Evolutionary conservation across 2,797 vertebrate species (phyloP).

Genomic region (Emydoidea blandingii): DNA sequence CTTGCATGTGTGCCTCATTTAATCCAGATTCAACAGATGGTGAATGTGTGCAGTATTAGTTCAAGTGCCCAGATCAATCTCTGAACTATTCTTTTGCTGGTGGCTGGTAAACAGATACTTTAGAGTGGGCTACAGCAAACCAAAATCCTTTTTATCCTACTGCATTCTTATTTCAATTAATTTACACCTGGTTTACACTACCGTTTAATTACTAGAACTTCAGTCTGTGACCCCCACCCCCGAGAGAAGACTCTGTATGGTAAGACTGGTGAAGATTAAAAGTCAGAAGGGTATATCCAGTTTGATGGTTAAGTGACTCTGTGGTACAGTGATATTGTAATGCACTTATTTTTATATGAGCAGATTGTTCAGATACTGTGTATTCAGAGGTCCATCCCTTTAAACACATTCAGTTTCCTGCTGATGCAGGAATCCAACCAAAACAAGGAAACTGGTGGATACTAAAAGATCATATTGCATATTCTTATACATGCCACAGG

Average conservation of each 20-base stretch:
- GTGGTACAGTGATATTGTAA: neutral
- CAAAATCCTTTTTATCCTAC: neutral
- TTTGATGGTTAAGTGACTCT: neutral
- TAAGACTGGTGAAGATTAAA: neutral
- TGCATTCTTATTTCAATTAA: neutral
- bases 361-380: neutral
- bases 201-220: neutral
- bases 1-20: neutral
- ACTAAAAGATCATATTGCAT: neutral
- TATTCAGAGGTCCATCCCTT: neutral
- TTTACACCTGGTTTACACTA: neutral
- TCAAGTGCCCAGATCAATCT: neutral
- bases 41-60: neutral
- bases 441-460: rapidly evolving
- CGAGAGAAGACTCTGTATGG: neutral
- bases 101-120: neutral
- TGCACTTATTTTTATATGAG: neutral
- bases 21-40: conserved; percentile 2
- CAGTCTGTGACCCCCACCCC: neutral
- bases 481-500: neutral
- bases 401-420: neutral
- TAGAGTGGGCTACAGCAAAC: neutral
- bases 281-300: neutral
- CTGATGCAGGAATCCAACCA: neutral
- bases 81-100: neutral